Base-by-base conservation (phyloP, 2,797 vertebrate genomes). In the Myotis daubentonii region DNA sequence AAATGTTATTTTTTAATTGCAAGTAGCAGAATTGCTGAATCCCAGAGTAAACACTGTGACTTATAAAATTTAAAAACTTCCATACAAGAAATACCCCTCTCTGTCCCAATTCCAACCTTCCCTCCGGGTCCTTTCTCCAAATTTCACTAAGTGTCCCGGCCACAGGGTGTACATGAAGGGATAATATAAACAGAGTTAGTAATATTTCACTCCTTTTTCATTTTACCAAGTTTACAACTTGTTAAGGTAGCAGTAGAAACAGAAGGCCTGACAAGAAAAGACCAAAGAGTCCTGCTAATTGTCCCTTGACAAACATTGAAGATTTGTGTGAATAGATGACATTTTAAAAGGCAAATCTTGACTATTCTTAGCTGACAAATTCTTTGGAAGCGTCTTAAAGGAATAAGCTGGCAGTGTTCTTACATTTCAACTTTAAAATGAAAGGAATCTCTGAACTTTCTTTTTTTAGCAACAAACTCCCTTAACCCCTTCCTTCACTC, bases 311-410 rank as follows among this genome's bases (percentile, higher is more conserved):
- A 89, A 89, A 84, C 85, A 81, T 7, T 71, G 41, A 80, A 93
- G 92, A 87, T 90, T n/a, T 86, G 53, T 85, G 12, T 49, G 74
- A 95, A 80, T 70, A 89, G 41, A 93, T 95, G 49, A 93, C 36
- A 94, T 94, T 89, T 92, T 80, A 87, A 94, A 96, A 95, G 62
- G 47, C 86, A 95, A 93, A 53, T 86, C 85, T 94, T 76, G 44
- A 83, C 93, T 95, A 91, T 92, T 96, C 81, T 96, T 88, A 95
- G 79, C 71, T 91, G 44, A 94, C 15, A 95, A 94, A 93, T 94
- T 93, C 82, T 92, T 92, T 95, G 92, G 85, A 97, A 95, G 68
- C 17, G 20, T 95, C 65, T 93, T 84, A 38, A 90, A 96, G 81
- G 70, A 91, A 94, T 53, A 93, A 76, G 12, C 23, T 95, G 88